Base-by-base conservation (phyloP, 37 sponge, comb jelly and placozoan species). In the Hormiphora californensis region DNA sequence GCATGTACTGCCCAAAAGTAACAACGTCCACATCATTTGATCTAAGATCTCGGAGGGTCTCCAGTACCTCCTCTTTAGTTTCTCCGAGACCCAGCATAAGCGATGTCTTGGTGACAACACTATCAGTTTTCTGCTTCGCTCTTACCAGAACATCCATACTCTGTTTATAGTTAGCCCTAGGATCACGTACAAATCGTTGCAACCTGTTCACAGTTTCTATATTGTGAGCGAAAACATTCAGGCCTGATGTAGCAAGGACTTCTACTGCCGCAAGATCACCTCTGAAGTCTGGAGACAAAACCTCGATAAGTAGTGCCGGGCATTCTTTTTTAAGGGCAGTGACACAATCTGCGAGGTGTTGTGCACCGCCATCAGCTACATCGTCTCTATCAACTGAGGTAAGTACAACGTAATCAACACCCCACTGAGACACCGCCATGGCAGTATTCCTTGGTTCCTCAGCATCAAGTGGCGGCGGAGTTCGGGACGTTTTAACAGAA, bases 311-410 rank as follows among this genome's bases (percentile, higher is more conserved):
- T 0, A 97, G 87, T 34, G 81, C 40, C 0, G 95, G 92, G 28
- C 61, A 89, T 88, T 90, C 85, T 39, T 85, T 85, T 86, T 97
- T 97, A 28, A 94, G 87, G 65, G 94, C 92, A 39, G 62, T 63
- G 40, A 97, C 95, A 55, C 95, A 95, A 40, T 91, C 85, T 55
- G 99, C 94, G 87, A 97, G 92, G 87, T 97, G 99, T 19, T 86
- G 86, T 5, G 99, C 44, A 0, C 99, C 99, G 36, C 91, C 92
- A 88, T 97, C 99, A 46, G 91, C 33, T 38, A 97, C 27, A 41
- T 97, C 96, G 88, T 97, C 99, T 90, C 99, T 90, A 65, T 97
- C 99, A 54, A 97, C 99, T 86, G 99, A 97, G 15, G 99, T 97
- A 27, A 97, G 91, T 22, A 97, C 99, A 1, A 97, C 89, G 85